Evolutionary conservation across 2,113 vertebrate genomes (phyloP), one percentile per base, ranked within the genome.

Genomic region (Podarcis cretensis): DNA sequence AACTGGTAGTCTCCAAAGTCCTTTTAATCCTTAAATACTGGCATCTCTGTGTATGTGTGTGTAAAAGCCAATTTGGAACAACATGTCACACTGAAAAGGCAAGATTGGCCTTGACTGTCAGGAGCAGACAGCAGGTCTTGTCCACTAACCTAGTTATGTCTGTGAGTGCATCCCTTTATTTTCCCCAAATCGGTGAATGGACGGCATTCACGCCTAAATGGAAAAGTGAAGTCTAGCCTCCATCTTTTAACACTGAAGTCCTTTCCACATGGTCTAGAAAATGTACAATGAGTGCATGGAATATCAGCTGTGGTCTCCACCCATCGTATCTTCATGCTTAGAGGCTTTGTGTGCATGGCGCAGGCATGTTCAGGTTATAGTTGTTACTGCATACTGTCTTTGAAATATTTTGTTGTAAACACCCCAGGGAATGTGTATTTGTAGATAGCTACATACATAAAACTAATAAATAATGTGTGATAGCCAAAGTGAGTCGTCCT

Each of bases 1-100:
- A 90, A 68, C 82, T 85, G 32, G 76, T 95, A 78, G 84, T 91
- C 92, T 91, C 82, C 78, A 85, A 88, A 91, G 88, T 90, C 65
- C 74, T 69, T 40, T 35, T 87, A 88, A 80, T 82, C 40, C 84
- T 85, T 89, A 86, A 93, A 89, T 25, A 43, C 71, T 71, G 81
- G n/a, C 35, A 65, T 48, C 21, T 54, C 14, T 71, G n/a, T 12
- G 27, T 12, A n/a, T 71, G n/a, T 12, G 27, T 12, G 40, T 23
- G 43, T 32, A 48, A 84, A 54, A 4, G 65, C 4, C 63, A 59
- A 20, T 77, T 48, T 8, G 63, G 54, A 75, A 65, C 73, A 85
- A 30, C 25, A 8, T 25, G 16, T 78, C 37, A 32, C 76, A 86
- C 1, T 66, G 21, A 27, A 85, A 16, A 18, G 14, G 12, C 7